These are phyloP conservation scores for Thalpophila matura DNA, from an alignment of 2,888 invertebrate species.

Conservation along the genomic window DNA sequence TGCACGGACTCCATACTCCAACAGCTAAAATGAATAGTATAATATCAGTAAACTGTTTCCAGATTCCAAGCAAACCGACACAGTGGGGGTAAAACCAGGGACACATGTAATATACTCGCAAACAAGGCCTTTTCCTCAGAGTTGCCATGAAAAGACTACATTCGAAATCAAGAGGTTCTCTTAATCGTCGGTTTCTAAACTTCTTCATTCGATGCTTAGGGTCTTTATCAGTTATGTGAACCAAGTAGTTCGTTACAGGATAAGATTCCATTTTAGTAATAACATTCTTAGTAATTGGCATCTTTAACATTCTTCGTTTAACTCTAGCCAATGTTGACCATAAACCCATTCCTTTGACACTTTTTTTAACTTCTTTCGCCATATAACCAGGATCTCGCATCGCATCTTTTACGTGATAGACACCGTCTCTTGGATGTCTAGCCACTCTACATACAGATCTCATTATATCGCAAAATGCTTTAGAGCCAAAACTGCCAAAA, in stretches of 20 bases:
- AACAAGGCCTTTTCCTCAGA: conserved; percentile 70
- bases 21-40: conserved; percentile 73
- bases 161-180: conserved; percentile 59
- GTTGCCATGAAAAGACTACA: conserved; percentile 74
- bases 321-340: conserved; percentile 16
- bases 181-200: conserved; percentile 6
- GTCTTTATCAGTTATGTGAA: conserved; percentile 40
- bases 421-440: conserved; percentile 25
- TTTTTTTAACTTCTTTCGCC: accelerated
- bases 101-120: conserved; percentile 69
- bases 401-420: not conserved
- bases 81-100: conserved; percentile 78
- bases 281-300: not conserved
- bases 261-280: conserved; percentile 15
- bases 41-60: conserved; percentile 71
- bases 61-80: conserved; percentile 65
- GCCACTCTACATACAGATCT: not conserved
- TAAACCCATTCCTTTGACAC: conserved; percentile 9
- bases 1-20: conserved; percentile 79
- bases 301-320: conserved; percentile 16
- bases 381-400: not conserved
- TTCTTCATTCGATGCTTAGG: conserved; percentile 28
- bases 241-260: conserved; percentile 39
- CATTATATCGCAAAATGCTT: conserved; percentile 17
- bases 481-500: conserved; percentile 33